These are phyloP conservation scores for Passerculus sandwichensis DNA, from an alignment of 2,797 vertebrate genomes.

Conservation along the genomic window DNA sequence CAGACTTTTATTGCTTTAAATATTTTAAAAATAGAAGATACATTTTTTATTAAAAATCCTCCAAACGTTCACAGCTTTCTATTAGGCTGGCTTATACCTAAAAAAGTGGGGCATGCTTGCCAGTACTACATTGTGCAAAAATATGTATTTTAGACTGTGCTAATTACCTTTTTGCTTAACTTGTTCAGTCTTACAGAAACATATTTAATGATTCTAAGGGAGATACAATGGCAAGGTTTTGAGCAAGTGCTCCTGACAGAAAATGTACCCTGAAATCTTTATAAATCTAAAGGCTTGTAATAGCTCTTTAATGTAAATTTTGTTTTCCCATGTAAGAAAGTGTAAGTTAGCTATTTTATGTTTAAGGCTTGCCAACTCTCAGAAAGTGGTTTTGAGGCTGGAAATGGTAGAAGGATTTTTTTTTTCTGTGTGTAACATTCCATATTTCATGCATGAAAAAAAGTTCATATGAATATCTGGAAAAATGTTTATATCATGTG, in stretches of 20 bases:
- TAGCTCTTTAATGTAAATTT: constrained; percentile 66
- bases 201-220: constrained; percentile 2
- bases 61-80: constrained; percentile 64
- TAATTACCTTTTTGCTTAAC: constrained; percentile 40
- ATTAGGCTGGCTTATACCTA: constrained; percentile 29
- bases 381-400: not conserved
- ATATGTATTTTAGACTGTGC: constrained; percentile 1
- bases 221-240: constrained; percentile 19
- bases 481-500: constrained; percentile 13
- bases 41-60: constrained; percentile 61
- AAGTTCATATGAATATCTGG: constrained; percentile 28
- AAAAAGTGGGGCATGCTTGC: constrained; percentile 41
- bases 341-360: constrained; percentile 42
- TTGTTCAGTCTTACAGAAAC: constrained; percentile 10
- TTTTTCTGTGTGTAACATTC: not conserved
- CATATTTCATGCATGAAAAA: constrained; percentile 35
- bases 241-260: constrained; percentile 5
- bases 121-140: constrained; percentile 2
- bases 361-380: not conserved
- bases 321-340: constrained; percentile 10
- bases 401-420: not conserved
- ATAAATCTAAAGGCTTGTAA: constrained; percentile 12
- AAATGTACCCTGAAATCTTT: not conserved
- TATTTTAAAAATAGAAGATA: constrained; percentile 71
- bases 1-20: constrained; percentile 65